phyloP scores from a whole-genome alignment of 2,888 invertebrate species.

The Octodonta nipae region DNA sequence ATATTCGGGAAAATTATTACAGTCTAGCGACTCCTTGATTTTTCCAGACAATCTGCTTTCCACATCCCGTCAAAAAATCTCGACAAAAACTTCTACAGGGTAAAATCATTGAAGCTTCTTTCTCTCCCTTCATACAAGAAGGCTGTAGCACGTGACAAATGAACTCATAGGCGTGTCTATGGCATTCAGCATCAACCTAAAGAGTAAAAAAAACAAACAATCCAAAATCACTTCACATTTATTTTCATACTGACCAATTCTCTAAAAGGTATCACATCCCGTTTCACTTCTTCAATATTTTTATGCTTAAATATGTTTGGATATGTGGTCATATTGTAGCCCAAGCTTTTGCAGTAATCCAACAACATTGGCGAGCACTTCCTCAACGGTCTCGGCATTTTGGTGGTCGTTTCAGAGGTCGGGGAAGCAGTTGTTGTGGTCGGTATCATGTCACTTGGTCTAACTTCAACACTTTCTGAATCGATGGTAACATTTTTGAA shows the following conservation, averaged over 20 bases:
- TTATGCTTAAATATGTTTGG: conserved; percentile 66
- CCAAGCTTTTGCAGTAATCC: conserved; percentile 54
- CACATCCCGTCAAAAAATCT: conserved; percentile 73
- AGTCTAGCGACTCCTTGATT: conserved; percentile 60
- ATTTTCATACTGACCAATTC: conserved; percentile 13
- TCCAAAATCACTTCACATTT: no score
- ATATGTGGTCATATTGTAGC: conserved; percentile 70
- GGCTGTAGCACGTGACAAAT: conserved; percentile 79
- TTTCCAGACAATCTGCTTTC: conserved; percentile 57
- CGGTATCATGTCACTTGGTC: conserved; percentile 34
- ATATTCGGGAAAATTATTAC: conserved; percentile 66
- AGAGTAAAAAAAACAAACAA: no score
- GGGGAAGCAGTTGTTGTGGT: conserved; percentile 30
- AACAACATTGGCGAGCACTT: conserved; percentile 55
- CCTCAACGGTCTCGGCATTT: conserved; percentile 48
- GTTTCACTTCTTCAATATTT: conserved; percentile 47
- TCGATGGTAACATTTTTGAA: conserved; percentile 53
- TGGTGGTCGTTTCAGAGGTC: conserved; percentile 33
- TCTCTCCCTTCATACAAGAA: conserved; percentile 42
- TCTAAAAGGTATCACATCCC: conserved; percentile 68
- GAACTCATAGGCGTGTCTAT: conserved; percentile 75
- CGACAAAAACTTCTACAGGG: conserved; percentile 76
- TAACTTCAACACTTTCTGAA: conserved; percentile 51
- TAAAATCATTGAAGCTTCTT: conserved; percentile 45
- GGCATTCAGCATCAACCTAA: conserved; percentile 83